Evolutionary conservation across 2,797 vertebrate genomes (phyloP), one percentile per base, ranked within the genome.

Genomic region (Atherinosoma microstoma): DNA sequence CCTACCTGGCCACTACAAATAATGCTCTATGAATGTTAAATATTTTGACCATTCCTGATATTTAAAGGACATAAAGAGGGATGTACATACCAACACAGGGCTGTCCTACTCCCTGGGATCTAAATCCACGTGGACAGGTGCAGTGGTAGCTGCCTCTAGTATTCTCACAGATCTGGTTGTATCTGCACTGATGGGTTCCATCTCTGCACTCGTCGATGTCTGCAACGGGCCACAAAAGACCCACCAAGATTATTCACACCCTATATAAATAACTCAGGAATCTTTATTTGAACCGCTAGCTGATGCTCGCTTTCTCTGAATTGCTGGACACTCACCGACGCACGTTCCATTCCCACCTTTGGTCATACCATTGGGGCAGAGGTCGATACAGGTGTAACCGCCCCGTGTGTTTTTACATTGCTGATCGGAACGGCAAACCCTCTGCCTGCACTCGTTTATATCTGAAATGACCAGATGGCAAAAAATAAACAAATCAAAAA

Each of bases 151-250:
- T 97, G 61, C 97, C 97, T 71, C 93, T 91, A 1, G 93, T 97
- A 78, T 99, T 99, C 93, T 99, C 97, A 72, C 98, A 99, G 56
- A 97, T 94, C 93, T 99, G 98, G 88, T 98, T 98, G 80, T 97
- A 97, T 86, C 95, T 94, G 93, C 98, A 99, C 73, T 96, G 96
- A 87, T 99, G 98, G 24, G 93, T 96, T 11, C 97, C 96, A 2
- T 97, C 96, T 85, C 80, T 94, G 93, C 98, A 99, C 84, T 99
- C 98, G 58, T 99, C 94, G 1, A 99, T 94, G 85, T 99, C 98
- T 99, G 75, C 13, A 72, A 76, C 49, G 86, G 7, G 58, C 20
- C 40, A 64, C 59, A 61, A 42, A 22, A 58, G 6, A 32, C 38
- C n/a, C 18, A 38, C 53, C n/a, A 16, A 42, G 5, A 53, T 53